A percentile compares a stretch with the other conserved stretches of the same genome.
Evolutionary conservation across 2,888 invertebrate genomes (phyloP).

Genomic region (Seladonia tumulorum): DNA sequence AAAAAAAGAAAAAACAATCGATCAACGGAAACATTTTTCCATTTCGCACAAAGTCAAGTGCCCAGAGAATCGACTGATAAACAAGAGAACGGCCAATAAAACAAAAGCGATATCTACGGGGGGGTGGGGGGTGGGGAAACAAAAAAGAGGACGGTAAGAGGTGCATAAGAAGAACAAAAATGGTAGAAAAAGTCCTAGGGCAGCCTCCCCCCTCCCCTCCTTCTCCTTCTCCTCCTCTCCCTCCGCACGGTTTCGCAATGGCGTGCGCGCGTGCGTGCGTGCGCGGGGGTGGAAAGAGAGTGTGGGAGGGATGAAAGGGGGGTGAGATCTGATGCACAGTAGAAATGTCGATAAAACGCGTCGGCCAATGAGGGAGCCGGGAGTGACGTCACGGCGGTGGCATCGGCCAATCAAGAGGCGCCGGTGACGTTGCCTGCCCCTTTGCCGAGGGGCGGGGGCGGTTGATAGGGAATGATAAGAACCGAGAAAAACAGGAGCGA

Average conservation of each 20-base stretch:
- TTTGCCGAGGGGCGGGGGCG: conserved; percentile 67
- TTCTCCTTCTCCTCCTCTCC: no score
- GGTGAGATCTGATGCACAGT: conserved; percentile 60
- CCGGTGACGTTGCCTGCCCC: conserved; percentile 80
- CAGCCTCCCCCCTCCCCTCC: conserved; percentile 32
- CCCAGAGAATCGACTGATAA: neutral
- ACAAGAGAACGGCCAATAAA: neutral
- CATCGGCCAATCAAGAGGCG: conserved; percentile 80
- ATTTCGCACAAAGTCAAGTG: neutral
- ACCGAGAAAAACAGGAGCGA: conserved; percentile 40
- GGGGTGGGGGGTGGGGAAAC: no score
- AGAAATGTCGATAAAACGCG: conserved; percentile 84
- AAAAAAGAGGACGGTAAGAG: neutral
- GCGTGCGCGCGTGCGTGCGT: conserved; percentile 26
- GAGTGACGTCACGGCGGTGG: conserved; percentile 80
- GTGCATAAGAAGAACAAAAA: neutral
- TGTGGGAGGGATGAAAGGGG: neutral
- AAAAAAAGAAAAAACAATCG: no score
- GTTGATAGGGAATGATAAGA: conserved; percentile 57
- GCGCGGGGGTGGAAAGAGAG: conserved; percentile 5
- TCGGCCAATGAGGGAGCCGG: conserved; percentile 81
- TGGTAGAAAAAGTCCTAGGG: neutral
- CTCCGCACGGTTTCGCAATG: conserved; percentile 39
- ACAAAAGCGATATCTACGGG: neutral
- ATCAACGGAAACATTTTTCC: no score